Percentiles rank a stretch among this genome's conserved stretches.
Conservation (phyloP, 1,140 invertebrate species). For the Zaprionus taronus region DNA sequence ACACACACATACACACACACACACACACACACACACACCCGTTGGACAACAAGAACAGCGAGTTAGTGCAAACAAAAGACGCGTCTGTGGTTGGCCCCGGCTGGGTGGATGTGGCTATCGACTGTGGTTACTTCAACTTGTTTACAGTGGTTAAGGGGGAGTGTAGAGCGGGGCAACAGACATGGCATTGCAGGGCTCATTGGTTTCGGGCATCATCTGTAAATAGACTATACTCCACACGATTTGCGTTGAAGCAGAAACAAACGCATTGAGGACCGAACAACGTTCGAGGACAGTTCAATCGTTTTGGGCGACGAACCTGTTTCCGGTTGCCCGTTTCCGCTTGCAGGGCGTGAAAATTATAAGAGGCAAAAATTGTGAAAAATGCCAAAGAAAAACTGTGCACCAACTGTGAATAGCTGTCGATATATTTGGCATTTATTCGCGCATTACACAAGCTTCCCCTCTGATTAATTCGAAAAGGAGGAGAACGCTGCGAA, state of each 20-base stretch:
- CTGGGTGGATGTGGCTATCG: conserved; percentile 20
- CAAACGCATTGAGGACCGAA: conserved; percentile 34
- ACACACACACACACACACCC: conserved; percentile 20
- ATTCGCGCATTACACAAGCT: not conserved
- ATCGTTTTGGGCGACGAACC: conserved; percentile 34
- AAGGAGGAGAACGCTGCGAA: conserved; percentile 15
- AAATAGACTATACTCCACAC: conserved; percentile 48
- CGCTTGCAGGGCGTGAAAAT: conserved; percentile 40
- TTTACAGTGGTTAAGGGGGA: conserved; percentile 14
- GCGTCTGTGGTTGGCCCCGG: conserved; percentile 69
- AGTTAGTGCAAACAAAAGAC: conserved; percentile 78
- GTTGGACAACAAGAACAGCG: conserved; percentile 18
- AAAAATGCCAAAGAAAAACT: too few relatives aligned
- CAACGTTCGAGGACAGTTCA: conserved; percentile 19
- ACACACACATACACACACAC: conserved; percentile 22
- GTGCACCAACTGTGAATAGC: too few relatives aligned
- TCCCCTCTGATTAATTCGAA: conserved; percentile 48
- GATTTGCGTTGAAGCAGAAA: conserved; percentile 45
- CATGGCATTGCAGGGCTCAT: conserved; percentile 47
- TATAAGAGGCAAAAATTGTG: conserved; percentile 8
- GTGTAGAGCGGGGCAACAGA: not conserved
- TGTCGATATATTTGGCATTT: not conserved
- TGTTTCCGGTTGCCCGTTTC: conserved; percentile 8
- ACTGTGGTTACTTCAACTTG: conserved; percentile 51
- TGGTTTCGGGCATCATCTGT: conserved; percentile 44